These are phyloP conservation scores for Meleagris gallopavo DNA, from an alignment of 2,113 vertebrate species.

Conservation along the genomic window DNA sequence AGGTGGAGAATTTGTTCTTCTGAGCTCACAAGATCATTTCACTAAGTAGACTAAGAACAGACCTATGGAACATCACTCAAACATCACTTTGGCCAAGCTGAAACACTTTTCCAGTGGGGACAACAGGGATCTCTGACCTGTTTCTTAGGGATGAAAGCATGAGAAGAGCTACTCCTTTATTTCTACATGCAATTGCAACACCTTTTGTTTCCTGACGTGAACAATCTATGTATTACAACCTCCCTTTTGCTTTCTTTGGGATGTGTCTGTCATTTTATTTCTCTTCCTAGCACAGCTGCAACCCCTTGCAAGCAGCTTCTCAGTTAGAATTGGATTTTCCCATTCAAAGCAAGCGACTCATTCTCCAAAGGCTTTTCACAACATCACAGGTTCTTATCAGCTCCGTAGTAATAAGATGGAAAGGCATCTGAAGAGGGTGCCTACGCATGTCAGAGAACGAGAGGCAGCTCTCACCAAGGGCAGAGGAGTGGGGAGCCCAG, in stretches of 20 bases:
- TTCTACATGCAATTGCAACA: background rate
- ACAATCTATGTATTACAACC: background rate
- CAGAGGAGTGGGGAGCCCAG: background rate
- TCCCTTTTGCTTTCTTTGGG: accelerated
- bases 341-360: background rate
- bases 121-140: background rate
- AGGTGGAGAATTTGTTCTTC: background rate
- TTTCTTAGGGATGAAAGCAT: background rate
- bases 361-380: background rate
- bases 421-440: background rate
- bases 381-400: accelerated
- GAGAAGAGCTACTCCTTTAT: background rate
- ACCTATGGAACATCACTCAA: background rate
- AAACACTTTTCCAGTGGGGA: background rate
- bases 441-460: accelerated
- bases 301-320: accelerated
- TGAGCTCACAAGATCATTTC: background rate
- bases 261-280: background rate
- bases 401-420: accelerated
- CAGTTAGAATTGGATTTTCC: background rate
- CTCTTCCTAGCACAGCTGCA: background rate
- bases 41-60: accelerated
- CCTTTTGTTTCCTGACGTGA: background rate
- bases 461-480: too few species aligned
- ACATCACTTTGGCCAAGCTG: background rate